phyloP scores from a whole-genome alignment of 2,113 vertebrate genomes.

The Coracopsis vasa region DNA sequence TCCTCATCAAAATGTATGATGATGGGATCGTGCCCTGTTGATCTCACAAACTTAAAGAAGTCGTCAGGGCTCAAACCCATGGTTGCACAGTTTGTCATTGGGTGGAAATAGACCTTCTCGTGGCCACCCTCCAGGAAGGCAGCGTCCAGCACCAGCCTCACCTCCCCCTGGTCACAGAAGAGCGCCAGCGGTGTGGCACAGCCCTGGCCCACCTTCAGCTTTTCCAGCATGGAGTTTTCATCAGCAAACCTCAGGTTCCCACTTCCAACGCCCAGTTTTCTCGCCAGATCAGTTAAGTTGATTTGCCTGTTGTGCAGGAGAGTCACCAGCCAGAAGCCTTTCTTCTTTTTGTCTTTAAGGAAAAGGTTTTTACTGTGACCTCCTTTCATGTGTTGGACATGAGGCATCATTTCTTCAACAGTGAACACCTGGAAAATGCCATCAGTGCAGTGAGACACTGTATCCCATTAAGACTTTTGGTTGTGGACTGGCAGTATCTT shows the following conservation, averaged over 20 bases:
- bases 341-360: slow-evolving; percentile 95
- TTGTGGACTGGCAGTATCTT: background rate
- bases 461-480: background rate
- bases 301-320: slow-evolving; percentile 85
- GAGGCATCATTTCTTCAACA: slow-evolving; percentile 95
- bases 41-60: slow-evolving; percentile 85
- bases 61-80: slow-evolving; percentile 85
- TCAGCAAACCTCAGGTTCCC: slow-evolving; percentile 92
- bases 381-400: slow-evolving; percentile 84
- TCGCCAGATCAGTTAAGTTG: slow-evolving; percentile 88
- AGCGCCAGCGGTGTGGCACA: slow-evolving; percentile 87
- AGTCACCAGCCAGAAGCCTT: slow-evolving; percentile 86
- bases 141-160: slow-evolving; percentile 85
- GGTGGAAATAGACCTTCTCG: slow-evolving; percentile 87
- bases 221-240: slow-evolving; percentile 87
- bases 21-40: slow-evolving; percentile 87
- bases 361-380: slow-evolving; percentile 92
- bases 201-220: slow-evolving; percentile 87
- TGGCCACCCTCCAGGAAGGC: slow-evolving; percentile 83
- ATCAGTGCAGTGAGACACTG: background rate
- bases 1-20: slow-evolving; percentile 69
- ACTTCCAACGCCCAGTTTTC: slow-evolving; percentile 84
- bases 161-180: slow-evolving; percentile 82
- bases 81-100: slow-evolving; percentile 90
- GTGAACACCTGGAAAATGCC: slow-evolving; percentile 86